Conservation (phyloP, 2,888 invertebrate species). For the Drosophila neutralis region DNA sequence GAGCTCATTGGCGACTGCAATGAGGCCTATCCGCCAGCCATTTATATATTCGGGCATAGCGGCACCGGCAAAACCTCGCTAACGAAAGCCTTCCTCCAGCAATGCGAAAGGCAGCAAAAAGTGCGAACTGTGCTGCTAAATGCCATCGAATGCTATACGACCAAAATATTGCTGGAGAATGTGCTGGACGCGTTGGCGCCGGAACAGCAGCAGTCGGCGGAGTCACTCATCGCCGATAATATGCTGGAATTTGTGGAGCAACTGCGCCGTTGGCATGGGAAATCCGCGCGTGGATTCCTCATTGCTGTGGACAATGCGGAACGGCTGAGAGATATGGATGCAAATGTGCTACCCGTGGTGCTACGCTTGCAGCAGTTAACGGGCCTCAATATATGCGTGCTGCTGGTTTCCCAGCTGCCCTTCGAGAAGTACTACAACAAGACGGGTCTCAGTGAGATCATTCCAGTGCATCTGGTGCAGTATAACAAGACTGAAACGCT, state of each 20-base stretch:
- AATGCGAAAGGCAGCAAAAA: conserved; percentile 85
- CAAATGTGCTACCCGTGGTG: conserved; percentile 90
- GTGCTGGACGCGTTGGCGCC: conserved; percentile 86
- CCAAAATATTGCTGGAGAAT: conserved; percentile 91
- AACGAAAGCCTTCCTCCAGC: conserved; percentile 87
- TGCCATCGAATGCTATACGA: conserved; percentile 92
- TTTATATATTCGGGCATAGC: conserved; percentile 93
- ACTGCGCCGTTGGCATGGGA: conserved; percentile 81
- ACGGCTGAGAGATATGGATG: conserved; percentile 90
- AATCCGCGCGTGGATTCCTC: conserved; percentile 84
- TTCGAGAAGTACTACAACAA: conserved; percentile 92
- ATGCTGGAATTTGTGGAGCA: conserved; percentile 88
- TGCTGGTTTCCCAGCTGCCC: conserved; percentile 91
- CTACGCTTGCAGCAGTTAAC: conserved; percentile 91
- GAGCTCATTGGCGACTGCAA: conserved; percentile 84
- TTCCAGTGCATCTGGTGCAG: conserved; percentile 91
- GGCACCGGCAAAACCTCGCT: conserved; percentile 93
- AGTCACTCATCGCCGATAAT: conserved; percentile 87
- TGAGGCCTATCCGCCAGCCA: conserved; percentile 88
- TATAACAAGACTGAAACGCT: conserved; percentile 90
- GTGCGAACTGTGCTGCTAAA: conserved; percentile 87
- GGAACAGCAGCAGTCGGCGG: neutral
- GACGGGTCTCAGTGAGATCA: conserved; percentile 89
- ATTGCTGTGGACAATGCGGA: conserved; percentile 93
- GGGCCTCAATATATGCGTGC: conserved; percentile 89